Conservation (phyloP, 2,888 invertebrate species). For the Pollenia griseotomentosa region DNA sequence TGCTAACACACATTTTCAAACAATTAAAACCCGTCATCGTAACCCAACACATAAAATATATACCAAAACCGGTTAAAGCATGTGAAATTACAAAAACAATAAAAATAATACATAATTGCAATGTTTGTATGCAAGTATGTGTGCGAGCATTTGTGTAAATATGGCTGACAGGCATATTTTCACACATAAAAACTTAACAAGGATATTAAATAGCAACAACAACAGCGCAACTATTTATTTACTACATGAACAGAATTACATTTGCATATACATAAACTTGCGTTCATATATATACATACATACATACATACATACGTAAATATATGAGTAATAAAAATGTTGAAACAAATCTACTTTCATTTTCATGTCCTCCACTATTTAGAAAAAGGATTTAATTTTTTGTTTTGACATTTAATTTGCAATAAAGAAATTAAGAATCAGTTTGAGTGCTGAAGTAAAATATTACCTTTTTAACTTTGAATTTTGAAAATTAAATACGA, state of each 20-base stretch:
- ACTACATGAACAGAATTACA: neutral
- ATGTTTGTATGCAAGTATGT: constrained; percentile 11
- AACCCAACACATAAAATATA: constrained; percentile 18
- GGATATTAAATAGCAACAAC: constrained; percentile 58
- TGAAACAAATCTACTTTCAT: constrained; percentile 34
- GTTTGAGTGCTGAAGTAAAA: too few species aligned
- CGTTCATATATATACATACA: neutral
- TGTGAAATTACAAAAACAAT: constrained; percentile 41
- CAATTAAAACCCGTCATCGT: constrained; percentile 54
- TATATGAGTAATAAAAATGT: constrained; percentile 9
- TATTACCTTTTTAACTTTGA: too few species aligned
- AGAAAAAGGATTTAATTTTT: neutral
- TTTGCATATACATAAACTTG: neutral
- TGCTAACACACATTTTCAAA: constrained; percentile 74
- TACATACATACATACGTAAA: neutral
- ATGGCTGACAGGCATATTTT: constrained; percentile 63
- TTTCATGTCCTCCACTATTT: constrained; percentile 37
- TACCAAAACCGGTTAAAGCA: constrained; percentile 45
- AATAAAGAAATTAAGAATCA: neutral
- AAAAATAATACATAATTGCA: constrained; percentile 56
- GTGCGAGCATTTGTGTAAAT: neutral
- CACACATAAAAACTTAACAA: constrained; percentile 65
- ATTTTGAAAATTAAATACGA: too few species aligned
- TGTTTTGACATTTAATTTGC: constrained; percentile 47
- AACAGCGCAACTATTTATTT: constrained; percentile 18